Evolutionary conservation across 2,888 invertebrate genomes (phyloP).

Genomic region (Lochmaea crataegi): DNA sequence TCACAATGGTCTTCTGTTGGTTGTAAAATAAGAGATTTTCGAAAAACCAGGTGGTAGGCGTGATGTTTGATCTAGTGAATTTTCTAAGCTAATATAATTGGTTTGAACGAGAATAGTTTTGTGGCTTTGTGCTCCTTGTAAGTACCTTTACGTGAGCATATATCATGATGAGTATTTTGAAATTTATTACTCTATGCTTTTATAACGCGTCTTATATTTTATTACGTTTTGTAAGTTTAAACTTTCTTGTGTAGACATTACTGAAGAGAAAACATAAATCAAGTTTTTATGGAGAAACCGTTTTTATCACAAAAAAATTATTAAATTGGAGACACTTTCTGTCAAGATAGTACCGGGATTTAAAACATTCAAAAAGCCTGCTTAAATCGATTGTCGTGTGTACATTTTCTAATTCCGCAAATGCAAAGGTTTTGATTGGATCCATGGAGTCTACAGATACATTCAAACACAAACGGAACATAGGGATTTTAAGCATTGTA

Average conservation of each 20-base stretch:
- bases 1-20: conserved; percentile 46
- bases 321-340: too few species aligned
- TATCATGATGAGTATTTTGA: conserved; percentile 25
- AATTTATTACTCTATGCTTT: conserved; percentile 41
- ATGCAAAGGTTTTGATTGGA: too few species aligned
- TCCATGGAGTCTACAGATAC: too few species aligned
- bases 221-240: background rate
- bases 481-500: too few species aligned
- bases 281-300: too few species aligned
- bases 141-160: conserved; percentile 46
- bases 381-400: too few species aligned
- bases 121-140: conserved; percentile 30
- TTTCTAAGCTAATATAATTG: conserved; percentile 40
- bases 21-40: conserved; percentile 49
- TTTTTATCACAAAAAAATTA: too few species aligned
- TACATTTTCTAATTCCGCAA: too few species aligned
- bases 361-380: too few species aligned
- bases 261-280: background rate
- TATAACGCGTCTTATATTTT: background rate
- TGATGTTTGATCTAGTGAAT: conserved; percentile 57
- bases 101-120: conserved; percentile 41
- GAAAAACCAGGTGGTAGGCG: conserved; percentile 62
- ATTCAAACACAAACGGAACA: too few species aligned
- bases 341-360: too few species aligned
- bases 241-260: background rate